These are phyloP conservation scores for Nematostella vectensis DNA, from an alignment of 92 coral and sea anemone genomes.

Conservation along the genomic window DNA sequence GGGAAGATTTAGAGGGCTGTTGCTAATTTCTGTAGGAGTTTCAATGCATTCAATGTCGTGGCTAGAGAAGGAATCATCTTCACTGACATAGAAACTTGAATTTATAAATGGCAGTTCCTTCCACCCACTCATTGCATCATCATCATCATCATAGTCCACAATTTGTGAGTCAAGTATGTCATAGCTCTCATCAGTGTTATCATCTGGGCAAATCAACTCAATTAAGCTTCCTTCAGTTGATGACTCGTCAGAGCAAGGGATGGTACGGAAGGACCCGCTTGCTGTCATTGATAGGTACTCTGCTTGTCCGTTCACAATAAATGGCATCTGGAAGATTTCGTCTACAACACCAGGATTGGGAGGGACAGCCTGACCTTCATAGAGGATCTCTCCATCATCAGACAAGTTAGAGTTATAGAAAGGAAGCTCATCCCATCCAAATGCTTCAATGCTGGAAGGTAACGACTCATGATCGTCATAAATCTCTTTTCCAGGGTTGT, in stretches of 20 bases:
- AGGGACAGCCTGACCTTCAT: too few relatives aligned
- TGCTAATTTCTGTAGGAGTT: not conserved
- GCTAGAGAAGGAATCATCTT: not conserved
- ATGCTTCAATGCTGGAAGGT: too few relatives aligned
- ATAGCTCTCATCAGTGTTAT: constrained; percentile 15
- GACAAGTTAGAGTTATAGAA: too few relatives aligned
- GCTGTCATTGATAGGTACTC: constrained; percentile 4
- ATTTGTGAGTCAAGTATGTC: constrained; percentile 1
- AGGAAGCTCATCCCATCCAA: too few relatives aligned
- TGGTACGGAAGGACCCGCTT: constrained; percentile 3
- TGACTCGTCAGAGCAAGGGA: constrained; percentile 13
- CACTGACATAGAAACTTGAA: not conserved
- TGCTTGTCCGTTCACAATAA: not conserved
- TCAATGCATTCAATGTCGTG: not conserved
- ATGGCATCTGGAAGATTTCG: not conserved
- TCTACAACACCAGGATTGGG: not conserved
- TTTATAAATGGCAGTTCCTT: not conserved
- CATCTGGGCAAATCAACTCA: constrained; percentile 24
- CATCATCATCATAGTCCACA: constrained; percentile 13
- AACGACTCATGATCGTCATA: too few relatives aligned
- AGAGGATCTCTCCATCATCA: too few relatives aligned
- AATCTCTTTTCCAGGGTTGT: too few relatives aligned
- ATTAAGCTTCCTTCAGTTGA: constrained; percentile 25
- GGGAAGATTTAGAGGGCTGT: not conserved
- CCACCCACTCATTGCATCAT: not conserved